Evolutionary conservation across 2,113 vertebrate species (phyloP), one percentile per base, ranked within the genome.

Genomic region (Proterorhinus semilunaris): DNA sequence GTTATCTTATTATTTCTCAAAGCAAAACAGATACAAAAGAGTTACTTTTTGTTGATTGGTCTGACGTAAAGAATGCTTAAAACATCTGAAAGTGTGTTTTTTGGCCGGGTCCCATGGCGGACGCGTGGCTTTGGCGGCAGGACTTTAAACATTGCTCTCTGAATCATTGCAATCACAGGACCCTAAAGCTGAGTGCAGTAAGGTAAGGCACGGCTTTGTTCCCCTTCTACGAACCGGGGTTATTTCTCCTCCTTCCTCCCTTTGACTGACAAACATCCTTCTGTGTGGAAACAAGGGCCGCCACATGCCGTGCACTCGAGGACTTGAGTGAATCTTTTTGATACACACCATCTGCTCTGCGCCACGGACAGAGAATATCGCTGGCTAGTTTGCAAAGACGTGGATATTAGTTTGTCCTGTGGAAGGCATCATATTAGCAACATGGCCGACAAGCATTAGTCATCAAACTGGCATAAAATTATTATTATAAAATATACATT

Each of bases 91-190:
- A 58, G 12, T 58, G 27, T 11, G n/a, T 12, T 61, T 8, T 44
- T 50, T 27, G 64, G 62, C 64, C 44, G 69, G 65, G 54, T 6
- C 79, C 72, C 54, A 69, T 13, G 68, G 72, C 94, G 93, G 73
- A 59, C 64, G 62, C 42, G n/a, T 68, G 1, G 1, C 48, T 70
- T 55, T 75, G 67, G 74, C 80, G 55, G 72, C 77, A 72, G 71
- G n/a, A 64, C 71, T 86, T 90, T 90, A 91, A 93, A 91, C 92
- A 87, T 85, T 90, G n/a, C 91, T 92, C 91, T 94, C 80, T 94
- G 92, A 92, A 89, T 94, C 90, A 90, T 93, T 92, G 88, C 89
- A 88, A 90, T 91, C 90, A 82, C 92, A 93, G 93, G 93, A 94
- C 72, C 92, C 90, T 81, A 90, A 90, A 90, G 87, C 91, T 5